Base-by-base conservation (phyloP, 1,140 invertebrate genomes). In the Amyelois transitella region DNA sequence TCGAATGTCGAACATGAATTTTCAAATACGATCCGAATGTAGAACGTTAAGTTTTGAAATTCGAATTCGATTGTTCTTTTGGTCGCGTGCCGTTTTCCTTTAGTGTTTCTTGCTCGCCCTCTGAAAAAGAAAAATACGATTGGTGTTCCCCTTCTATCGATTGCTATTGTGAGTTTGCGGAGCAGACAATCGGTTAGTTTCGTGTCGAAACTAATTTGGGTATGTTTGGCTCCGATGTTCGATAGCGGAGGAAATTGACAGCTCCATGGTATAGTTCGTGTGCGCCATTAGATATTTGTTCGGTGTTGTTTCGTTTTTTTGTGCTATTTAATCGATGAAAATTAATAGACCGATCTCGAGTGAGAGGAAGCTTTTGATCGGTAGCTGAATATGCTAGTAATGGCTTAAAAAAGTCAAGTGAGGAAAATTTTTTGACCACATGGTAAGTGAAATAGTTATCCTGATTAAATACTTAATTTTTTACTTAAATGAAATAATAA, bases 181-280 rank as follows among this genome's bases (percentile, higher is more conserved):
- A 17, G 66, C 72, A 83, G 82, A 86, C 80, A 83, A 86, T 81
- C 82, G 77, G 77, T 68, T 66, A 77, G 61, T 69, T 86, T 83
- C 84, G 81, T 87, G 84, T 84, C 75, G 72, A 80, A 82, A 85
- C 79, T 81, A 87, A 85, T 84, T 87, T 87, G 72, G 70, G 71
- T 80, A 72, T 61, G 44, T 45, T 18, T n/a, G 55, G 66, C 80
- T 82, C 64, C 21, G 72, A 79, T 74, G 78, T 69, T 80, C 75
- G 78, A 84, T 84, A 80, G 68, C 61, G 66, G 62, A 54, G 57
- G 64, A 81, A 84, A 82, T 81, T 79, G 76, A 80, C 76, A 79
- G 76, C 58, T 67, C 61, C 64, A 63, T 58, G 56, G 20, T 21
- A 38, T 21, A 48, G 12, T 48, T 14, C 43, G 5, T 43, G 14